Conservation (phyloP, 2,888 invertebrate genomes). For the Hypselothyrea guttata region DNA sequence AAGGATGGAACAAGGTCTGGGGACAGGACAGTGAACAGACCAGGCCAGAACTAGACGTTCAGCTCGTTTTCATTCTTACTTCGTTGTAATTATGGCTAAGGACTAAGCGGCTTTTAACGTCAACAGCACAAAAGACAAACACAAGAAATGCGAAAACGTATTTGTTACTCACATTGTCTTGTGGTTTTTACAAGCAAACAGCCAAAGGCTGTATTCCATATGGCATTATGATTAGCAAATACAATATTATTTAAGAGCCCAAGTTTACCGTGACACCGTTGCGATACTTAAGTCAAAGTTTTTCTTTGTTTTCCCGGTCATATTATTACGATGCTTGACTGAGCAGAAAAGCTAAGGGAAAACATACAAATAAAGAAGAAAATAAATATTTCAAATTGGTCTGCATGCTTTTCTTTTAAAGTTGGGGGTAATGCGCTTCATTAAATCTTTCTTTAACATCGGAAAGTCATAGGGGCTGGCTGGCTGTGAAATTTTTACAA, state of each 20-base stretch:
- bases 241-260: slow-evolving; percentile 23
- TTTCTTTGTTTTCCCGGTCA: background rate
- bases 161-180: slow-evolving; percentile 31
- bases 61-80: slow-evolving; percentile 33
- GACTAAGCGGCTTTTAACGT: slow-evolving; percentile 48
- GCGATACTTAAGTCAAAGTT: background rate
- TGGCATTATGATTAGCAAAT: slow-evolving; percentile 22
- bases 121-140: slow-evolving; percentile 31
- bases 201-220: slow-evolving; percentile 23
- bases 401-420: slow-evolving; percentile 1
- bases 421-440: slow-evolving; percentile 8
- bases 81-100: slow-evolving; percentile 50
- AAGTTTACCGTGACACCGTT: slow-evolving; percentile 21
- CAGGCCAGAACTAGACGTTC: slow-evolving; percentile 6
- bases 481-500: slow-evolving; percentile 33
- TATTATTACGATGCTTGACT: slow-evolving; percentile 21
- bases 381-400: no score
- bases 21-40: slow-evolving; percentile 2
- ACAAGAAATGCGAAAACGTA: slow-evolving; percentile 42
- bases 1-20: slow-evolving; percentile 47
- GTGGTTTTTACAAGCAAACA: slow-evolving; percentile 22
- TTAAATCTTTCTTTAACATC: slow-evolving; percentile 1
- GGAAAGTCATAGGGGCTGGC: slow-evolving; percentile 1
- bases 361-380: no score
- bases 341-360: slow-evolving; percentile 1